These are phyloP conservation scores for Danio aesculapii DNA, from an alignment of 2,797 vertebrate species.

Conservation along the genomic window DNA sequence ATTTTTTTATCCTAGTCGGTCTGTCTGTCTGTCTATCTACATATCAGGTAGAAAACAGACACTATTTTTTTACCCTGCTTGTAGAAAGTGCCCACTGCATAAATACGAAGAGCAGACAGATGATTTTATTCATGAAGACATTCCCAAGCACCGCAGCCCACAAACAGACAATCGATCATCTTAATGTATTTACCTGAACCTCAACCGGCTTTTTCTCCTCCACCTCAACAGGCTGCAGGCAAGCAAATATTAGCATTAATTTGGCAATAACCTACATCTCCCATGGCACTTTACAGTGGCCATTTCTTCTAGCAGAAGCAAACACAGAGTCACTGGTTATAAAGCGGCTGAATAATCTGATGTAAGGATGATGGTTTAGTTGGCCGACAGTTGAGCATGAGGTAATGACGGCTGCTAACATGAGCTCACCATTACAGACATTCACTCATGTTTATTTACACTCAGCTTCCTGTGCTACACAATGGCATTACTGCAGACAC, in stretches of 20 bases:
- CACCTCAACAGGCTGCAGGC: slow-evolving; percentile 68
- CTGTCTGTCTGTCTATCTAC: too few species aligned
- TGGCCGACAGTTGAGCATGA: slow-evolving; percentile 49
- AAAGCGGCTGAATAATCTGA: slow-evolving; percentile 37
- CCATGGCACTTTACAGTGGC: slow-evolving; percentile 20
- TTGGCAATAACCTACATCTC: slow-evolving; percentile 44
- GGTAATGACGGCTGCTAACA: slow-evolving; percentile 53
- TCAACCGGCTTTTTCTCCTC: slow-evolving; percentile 62
- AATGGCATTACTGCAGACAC: too few species aligned
- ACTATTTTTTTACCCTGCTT: not conserved
- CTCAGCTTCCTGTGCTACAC: too few species aligned
- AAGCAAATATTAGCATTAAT: slow-evolving; percentile 62
- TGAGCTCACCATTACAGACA: slow-evolving; percentile 38
- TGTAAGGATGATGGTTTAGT: slow-evolving; percentile 53
- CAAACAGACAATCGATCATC: slow-evolving; percentile 37
- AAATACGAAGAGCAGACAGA: not conserved
- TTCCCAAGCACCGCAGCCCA: not conserved
- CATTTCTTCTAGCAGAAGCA: slow-evolving; percentile 18
- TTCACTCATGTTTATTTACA: too few species aligned
- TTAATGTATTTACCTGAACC: slow-evolving; percentile 70
- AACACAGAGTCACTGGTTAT: slow-evolving; percentile 30
- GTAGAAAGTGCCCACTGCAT: not conserved
- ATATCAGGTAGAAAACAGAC: too few species aligned
- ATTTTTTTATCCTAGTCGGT: not conserved
- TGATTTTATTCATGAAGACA: slow-evolving; percentile 33